phyloP scores from a whole-genome alignment of 2,113 vertebrate species.

The Oncorhynchus nerka region DNA sequence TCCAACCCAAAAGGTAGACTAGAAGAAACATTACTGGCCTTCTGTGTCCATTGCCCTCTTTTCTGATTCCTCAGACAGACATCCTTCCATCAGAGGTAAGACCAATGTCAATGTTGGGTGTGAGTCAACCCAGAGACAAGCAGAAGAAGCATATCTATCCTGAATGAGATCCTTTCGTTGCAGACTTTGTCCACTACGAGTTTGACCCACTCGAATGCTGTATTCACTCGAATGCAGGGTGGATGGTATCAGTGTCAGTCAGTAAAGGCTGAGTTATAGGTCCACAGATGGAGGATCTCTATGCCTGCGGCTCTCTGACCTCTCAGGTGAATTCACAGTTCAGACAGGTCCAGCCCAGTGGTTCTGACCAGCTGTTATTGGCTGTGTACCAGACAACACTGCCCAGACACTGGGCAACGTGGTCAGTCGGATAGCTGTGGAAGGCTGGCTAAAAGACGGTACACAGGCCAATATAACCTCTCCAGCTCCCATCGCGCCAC shows the following conservation, averaged over 20 bases:
- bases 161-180: no score
- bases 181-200: no score
- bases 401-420: not conserved
- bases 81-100: no score
- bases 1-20: no score
- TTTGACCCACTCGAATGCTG: no score
- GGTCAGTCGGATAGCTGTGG: not conserved
- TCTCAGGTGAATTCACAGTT: slow-evolving; percentile 31
- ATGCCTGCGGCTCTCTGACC: slow-evolving; percentile 1
- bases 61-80: no score
- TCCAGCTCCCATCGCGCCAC: slow-evolving; percentile 6
- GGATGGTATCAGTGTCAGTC: no score
- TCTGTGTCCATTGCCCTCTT: no score
- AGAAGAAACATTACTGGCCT: no score
- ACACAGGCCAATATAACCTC: not conserved
- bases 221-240: not conserved
- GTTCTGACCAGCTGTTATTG: slow-evolving; percentile 2
- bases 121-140: no score
- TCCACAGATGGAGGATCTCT: slow-evolving; percentile 21
- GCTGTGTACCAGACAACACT: not conserved
- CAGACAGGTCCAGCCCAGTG: not conserved
- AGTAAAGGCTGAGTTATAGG: not conserved
- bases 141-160: no score
- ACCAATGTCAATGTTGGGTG: no score
- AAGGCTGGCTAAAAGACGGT: not conserved